Evolutionary conservation across 2,888 invertebrate species (phyloP).

Genomic region (Craniophora ligustri): DNA sequence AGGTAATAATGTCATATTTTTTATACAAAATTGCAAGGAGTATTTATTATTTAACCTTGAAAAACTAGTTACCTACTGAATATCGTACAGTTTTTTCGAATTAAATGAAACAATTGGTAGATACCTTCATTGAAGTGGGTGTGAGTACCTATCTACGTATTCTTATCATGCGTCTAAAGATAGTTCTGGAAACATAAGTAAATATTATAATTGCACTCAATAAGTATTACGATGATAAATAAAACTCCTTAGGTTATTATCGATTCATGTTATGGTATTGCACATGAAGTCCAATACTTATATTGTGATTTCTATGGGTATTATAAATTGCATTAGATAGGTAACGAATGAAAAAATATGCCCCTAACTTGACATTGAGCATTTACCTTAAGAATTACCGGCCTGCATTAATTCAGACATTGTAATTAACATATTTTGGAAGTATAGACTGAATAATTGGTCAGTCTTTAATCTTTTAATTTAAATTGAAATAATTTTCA

Average conservation of each 20-base stretch:
- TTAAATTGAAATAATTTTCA: no score
- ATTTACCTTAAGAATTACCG: no score
- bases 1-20: constrained; percentile 77
- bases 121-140: not conserved
- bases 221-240: not conserved
- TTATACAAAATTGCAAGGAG: constrained; percentile 3
- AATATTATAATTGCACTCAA: not conserved
- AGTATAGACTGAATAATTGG: no score
- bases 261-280: no score
- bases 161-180: constrained; percentile 25
- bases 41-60: constrained; percentile 33
- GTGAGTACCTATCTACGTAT: constrained; percentile 1
- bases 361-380: no score
- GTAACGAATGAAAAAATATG: no score
- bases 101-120: not conserved
- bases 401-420: no score
- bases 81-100: not conserved
- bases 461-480: no score
- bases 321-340: no score
- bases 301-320: no score
- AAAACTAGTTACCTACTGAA: constrained; percentile 8
- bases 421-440: no score
- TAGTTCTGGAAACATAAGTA: constrained; percentile 36
- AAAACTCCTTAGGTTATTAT: not conserved
- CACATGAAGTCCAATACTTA: no score